Percentiles rank a stretch among this genome's conserved stretches.
Conservation (phyloP, 2,113 vertebrate genomes). For the Crocuta crocuta region DNA sequence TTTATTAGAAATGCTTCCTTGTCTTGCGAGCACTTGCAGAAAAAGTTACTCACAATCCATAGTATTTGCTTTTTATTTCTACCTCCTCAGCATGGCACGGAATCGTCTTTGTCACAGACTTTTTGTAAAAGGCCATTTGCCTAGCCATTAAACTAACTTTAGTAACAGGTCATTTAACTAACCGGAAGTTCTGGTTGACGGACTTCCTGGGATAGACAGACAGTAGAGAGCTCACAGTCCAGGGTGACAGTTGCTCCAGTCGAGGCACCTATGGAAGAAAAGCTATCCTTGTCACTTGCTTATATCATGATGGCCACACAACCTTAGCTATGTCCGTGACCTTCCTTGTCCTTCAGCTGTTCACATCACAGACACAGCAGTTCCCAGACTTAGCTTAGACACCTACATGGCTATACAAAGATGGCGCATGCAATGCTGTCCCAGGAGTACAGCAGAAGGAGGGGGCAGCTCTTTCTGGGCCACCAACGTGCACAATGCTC, state of each 20-base stretch:
- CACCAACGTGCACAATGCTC: fast-evolving
- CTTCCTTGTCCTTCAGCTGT: background rate
- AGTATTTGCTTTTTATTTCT: background rate
- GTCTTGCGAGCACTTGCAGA: too few species aligned
- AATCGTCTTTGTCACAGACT: background rate
- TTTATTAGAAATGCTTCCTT: too few species aligned
- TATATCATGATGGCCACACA: background rate
- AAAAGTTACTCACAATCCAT: too few species aligned
- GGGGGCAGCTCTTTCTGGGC: background rate
- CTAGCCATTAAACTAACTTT: background rate
- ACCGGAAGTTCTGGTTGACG: background rate
- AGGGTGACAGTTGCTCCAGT: too few species aligned
- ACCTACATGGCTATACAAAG: background rate
- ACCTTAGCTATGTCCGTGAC: background rate
- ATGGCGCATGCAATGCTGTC: too few species aligned
- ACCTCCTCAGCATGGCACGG: background rate
- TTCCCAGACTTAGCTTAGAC: background rate
- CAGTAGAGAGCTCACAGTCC: fast-evolving
- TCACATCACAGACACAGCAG: background rate
- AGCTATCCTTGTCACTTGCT: background rate
- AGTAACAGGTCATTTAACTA: background rate
- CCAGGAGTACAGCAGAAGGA: background rate
- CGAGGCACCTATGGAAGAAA: background rate
- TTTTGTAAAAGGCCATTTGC: background rate
- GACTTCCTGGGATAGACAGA: background rate